These are phyloP conservation scores for Campoplex nolae DNA, from an alignment of 2,888 invertebrate species.

Conservation along the genomic window DNA sequence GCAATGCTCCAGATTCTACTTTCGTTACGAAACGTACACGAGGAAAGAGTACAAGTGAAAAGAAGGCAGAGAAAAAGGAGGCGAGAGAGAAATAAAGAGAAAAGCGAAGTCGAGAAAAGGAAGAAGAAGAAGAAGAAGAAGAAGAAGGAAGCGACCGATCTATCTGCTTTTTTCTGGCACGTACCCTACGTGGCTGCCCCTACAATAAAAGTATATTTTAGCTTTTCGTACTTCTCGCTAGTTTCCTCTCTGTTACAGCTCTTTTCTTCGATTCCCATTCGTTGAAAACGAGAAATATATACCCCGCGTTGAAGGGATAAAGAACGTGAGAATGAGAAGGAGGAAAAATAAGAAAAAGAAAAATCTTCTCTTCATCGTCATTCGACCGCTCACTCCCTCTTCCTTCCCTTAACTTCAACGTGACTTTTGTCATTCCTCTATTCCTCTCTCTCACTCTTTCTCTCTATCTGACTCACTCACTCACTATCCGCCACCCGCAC, in stretches of 20 bases:
- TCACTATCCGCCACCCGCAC: constrained; percentile 14
- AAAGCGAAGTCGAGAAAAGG: background rate
- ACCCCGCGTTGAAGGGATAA: background rate
- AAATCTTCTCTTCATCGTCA: constrained; percentile 1
- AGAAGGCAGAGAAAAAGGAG: background rate
- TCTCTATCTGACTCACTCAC: background rate
- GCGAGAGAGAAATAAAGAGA: constrained; percentile 9
- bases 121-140: constrained; percentile 9
- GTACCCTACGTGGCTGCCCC: constrained; percentile 32
- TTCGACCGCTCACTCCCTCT: background rate
- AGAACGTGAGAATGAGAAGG: background rate
- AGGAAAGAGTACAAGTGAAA: constrained; percentile 25
- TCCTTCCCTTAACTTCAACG: constrained; percentile 4
- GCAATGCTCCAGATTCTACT: constrained; percentile 72
- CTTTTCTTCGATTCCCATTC: constrained; percentile 14
- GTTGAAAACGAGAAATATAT: background rate
- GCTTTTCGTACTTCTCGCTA: constrained; percentile 50
- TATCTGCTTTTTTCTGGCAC: constrained; percentile 53
- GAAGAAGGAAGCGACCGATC: constrained; percentile 28
- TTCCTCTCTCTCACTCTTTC: background rate
- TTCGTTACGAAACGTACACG: constrained; percentile 66
- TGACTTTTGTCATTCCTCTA: constrained; percentile 29
- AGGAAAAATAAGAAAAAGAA: background rate
- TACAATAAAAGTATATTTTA: constrained; percentile 46
- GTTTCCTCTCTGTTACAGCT: constrained; percentile 33